Percentiles rank a stretch among this genome's conserved stretches.
These are phyloP conservation scores for Charadrius vociferus DNA, from an alignment of 2,113 vertebrate species.

Conservation along the genomic window DNA sequence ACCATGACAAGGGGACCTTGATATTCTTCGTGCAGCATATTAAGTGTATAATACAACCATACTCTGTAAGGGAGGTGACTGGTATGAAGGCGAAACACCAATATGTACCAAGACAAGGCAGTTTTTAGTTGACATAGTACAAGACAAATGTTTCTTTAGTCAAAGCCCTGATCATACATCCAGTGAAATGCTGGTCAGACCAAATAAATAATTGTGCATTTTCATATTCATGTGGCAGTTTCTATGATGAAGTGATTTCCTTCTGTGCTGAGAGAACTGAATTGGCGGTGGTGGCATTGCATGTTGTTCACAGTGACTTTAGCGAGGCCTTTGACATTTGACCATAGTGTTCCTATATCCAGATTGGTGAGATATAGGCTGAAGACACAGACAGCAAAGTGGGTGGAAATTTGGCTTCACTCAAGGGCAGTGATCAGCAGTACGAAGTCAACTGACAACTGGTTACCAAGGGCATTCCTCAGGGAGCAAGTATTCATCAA, in stretches of 20 bases:
- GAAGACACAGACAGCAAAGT: not conserved
- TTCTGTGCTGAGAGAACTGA: not conserved
- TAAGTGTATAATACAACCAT: not conserved
- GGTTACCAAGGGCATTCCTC: not conserved
- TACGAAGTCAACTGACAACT: not conserved
- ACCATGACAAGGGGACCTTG: not conserved
- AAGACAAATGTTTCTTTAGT: not conserved
- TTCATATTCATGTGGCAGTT: not conserved
- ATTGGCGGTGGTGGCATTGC: accelerated
- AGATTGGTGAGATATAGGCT: not conserved
- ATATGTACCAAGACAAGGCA: not conserved
- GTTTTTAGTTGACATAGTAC: not conserved
- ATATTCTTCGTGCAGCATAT: not conserved
- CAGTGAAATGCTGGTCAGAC: not conserved
- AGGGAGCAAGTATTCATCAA: not conserved
- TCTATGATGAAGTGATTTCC: not conserved
- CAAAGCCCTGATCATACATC: not conserved
- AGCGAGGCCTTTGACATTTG: not conserved
- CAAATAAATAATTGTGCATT: not conserved
- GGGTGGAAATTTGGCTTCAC: not conserved
- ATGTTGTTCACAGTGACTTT: not conserved
- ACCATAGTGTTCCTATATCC: not conserved
- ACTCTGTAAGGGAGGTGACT: not conserved
- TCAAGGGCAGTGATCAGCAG: not conserved
- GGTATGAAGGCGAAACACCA: not conserved